Evolutionary conservation across 92 coral and sea anemone genomes (phyloP), one percentile per base, ranked within the genome.

Genomic region (Parazoanthus swiftii): DNA sequence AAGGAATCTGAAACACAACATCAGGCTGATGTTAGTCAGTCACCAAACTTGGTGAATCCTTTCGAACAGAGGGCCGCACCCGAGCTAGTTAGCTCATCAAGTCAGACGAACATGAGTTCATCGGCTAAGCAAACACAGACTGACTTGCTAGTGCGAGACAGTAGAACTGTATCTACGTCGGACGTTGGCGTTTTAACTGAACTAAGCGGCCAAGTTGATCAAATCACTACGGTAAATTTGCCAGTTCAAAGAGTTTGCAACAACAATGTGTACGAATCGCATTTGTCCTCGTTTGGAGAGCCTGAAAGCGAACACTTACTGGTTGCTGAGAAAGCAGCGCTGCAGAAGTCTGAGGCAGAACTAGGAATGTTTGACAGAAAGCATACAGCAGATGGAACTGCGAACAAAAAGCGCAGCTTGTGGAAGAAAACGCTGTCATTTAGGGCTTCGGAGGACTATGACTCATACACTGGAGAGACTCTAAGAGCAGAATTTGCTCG

Each of bases 41-140:
- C 92, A 70, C 90, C 92, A 36, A 81, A 76, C 70, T 65, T 86
- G 65, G 42, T 73, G 3, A 38, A 86, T 74, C 79, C 90, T 6
- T 81, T 75, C 80, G 85, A 86, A 80, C 68, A 65, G 36, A 74
- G n/a, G 38, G 77, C 23, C 68, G 13, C 23, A 43, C 78, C 87
- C 37, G 36, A 44, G 37, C 51, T 84, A 8, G 79, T 84, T 9
- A 71, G 79, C 11, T 44, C 87, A 37, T 80, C 80, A 18, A 56
- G 86, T 18, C 71, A 86, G 42, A 81, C 88, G 67, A 44, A 13
- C 59, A 70, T 80, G 76, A n/a, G 39, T 72, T 74, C 26, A 25
- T 13, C 88, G 79, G 78, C 70, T 15, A 51, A 23, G 80, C 80
- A 42, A 71, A 80, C 82, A 25, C 82, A 42, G 51, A 89, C 85